Conservation (phyloP, 2,113 vertebrate genomes). For the Columbina picui region DNA sequence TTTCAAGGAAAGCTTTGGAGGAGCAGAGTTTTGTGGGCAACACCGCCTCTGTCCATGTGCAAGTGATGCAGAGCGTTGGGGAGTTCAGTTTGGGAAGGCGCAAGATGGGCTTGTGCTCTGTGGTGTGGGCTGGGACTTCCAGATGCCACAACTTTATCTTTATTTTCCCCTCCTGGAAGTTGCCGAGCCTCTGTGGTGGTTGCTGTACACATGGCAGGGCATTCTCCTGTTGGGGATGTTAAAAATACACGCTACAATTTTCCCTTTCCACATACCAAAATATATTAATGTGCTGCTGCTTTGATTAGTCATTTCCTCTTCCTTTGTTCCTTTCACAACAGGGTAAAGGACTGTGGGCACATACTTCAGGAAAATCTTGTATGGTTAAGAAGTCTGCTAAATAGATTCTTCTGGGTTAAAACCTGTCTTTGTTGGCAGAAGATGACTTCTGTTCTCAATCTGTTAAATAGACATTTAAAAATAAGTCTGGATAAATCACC, state of each 20-base stretch:
- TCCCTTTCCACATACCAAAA: slow-evolving; percentile 54
- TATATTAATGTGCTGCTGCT: slow-evolving; percentile 35
- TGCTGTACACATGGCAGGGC: not conserved
- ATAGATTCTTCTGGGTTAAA: not conserved
- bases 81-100: not conserved
- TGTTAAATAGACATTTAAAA: not conserved
- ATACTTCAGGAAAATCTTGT: not conserved
- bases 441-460: not conserved
- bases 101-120: not conserved
- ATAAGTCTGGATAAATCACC: not conserved
- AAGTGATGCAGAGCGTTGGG: not conserved
- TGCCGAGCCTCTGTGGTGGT: fast-evolving
- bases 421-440: not conserved
- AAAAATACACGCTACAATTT: slow-evolving; percentile 48
- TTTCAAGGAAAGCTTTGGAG: not conserved
- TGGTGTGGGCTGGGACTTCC: not conserved
- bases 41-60: fast-evolving
- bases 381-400: not conserved
- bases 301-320: slow-evolving; percentile 64
- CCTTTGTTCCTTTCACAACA: slow-evolving; percentile 33
- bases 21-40: not conserved
- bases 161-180: not conserved
- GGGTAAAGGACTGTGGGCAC: not conserved
- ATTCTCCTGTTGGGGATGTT: slow-evolving; percentile 36
- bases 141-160: not conserved